Evolutionary conservation across 2,888 invertebrate genomes (phyloP).

Genomic region (Priapulus caudatus): DNA sequence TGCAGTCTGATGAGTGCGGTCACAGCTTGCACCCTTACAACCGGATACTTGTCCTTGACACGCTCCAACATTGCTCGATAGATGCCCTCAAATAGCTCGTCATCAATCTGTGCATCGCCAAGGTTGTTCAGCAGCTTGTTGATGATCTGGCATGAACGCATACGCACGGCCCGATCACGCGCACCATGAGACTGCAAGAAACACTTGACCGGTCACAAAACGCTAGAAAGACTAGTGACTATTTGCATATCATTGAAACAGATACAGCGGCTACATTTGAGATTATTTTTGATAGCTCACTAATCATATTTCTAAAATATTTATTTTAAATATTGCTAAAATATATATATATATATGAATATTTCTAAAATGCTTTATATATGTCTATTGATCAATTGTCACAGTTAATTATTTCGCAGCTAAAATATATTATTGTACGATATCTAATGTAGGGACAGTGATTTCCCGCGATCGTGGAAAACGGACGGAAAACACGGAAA

Average conservation of each 20-base stretch:
- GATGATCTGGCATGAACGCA: constrained; percentile 62
- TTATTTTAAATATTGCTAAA: constrained; percentile 31
- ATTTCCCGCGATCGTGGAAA: too few relatives aligned
- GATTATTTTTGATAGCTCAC: too few relatives aligned
- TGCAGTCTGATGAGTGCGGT: constrained; percentile 65
- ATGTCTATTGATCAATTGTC: too few relatives aligned
- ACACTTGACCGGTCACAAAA: too few relatives aligned
- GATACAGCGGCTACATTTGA: too few relatives aligned
- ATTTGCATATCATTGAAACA: too few relatives aligned
- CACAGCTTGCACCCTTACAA: constrained; percentile 66
- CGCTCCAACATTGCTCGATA: constrained; percentile 54
- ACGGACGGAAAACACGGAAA: too few relatives aligned
- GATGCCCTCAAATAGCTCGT: constrained; percentile 58
- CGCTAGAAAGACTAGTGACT: too few relatives aligned
- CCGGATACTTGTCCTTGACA: constrained; percentile 56
- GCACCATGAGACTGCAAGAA: constrained; percentile 41
- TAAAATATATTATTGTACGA: too few relatives aligned
- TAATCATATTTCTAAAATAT: too few relatives aligned
- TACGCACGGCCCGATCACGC: constrained; percentile 49
- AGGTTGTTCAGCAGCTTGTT: constrained; percentile 60
- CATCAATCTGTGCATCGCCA: constrained; percentile 62
- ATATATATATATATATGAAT: constrained; percentile 29
- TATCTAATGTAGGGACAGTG: too few relatives aligned
- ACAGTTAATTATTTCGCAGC: too few relatives aligned
- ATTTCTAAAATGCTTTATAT: constrained; percentile 7